Percentiles rank a stretch among this genome's conserved stretches.
phyloP scores from a whole-genome alignment of 2,888 invertebrate species.

The Drosophila putrida region DNA sequence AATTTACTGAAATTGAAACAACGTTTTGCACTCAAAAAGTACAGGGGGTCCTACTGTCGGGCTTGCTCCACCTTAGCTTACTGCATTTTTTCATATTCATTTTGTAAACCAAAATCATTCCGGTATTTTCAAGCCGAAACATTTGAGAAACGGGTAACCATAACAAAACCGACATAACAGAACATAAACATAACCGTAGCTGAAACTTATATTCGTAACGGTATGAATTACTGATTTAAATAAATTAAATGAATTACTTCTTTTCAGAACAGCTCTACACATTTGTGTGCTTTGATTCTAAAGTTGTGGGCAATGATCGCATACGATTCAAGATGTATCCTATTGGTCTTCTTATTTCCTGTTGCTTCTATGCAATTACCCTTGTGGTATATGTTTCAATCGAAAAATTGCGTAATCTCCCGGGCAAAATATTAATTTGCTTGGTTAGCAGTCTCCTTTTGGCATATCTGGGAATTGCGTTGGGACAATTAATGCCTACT shows the following conservation, averaged over 20 bases:
- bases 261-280: conserved; percentile 81
- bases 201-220: too few relatives aligned
- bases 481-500: conserved; percentile 86
- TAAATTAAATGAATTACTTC: conserved; percentile 20
- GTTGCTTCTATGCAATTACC: conserved; percentile 88
- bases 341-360: conserved; percentile 87
- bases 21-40: too few relatives aligned
- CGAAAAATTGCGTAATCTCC: conserved; percentile 89
- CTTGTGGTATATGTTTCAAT: conserved; percentile 89
- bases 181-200: too few relatives aligned
- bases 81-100: too few relatives aligned
- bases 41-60: too few relatives aligned
- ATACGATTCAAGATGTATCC: conserved; percentile 83
- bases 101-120: too few relatives aligned
- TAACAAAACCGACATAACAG: too few relatives aligned
- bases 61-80: too few relatives aligned
- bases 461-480: conserved; percentile 88
- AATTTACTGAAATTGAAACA: too few relatives aligned
- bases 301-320: conserved; percentile 79
- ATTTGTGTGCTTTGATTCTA: conserved; percentile 83
- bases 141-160: too few relatives aligned
- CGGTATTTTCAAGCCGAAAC: too few relatives aligned
- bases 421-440: conserved; percentile 91
- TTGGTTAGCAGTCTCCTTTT: conserved; percentile 89
- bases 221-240: neutral